These are phyloP conservation scores for Chanos chanos DNA, from an alignment of 2,797 vertebrate species.

Conservation along the genomic window DNA sequence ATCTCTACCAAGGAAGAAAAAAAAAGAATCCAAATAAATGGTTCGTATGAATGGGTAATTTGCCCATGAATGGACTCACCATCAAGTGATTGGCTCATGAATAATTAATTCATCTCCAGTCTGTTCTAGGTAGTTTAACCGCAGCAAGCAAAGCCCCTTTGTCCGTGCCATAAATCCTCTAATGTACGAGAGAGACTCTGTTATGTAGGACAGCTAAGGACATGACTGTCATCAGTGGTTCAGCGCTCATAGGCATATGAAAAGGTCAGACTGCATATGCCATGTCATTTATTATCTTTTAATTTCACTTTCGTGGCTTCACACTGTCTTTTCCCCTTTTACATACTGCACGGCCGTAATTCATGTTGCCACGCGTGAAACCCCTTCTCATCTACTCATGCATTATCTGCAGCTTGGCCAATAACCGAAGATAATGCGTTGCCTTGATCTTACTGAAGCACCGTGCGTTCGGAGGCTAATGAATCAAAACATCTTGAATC, in stretches of 20 bases:
- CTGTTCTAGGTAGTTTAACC: too few relatives aligned
- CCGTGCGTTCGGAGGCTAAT: constrained; percentile 30
- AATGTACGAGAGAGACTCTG: too few relatives aligned
- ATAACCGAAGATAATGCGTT: constrained; percentile 26
- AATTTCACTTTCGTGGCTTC: neutral
- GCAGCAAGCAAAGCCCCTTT: too few relatives aligned
- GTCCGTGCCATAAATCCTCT: too few relatives aligned
- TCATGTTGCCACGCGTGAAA: constrained; percentile 8
- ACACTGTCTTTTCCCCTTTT: neutral
- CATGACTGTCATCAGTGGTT: too few relatives aligned
- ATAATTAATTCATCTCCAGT: constrained; percentile 6
- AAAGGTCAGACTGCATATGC: too few relatives aligned
- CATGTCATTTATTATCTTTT: too few relatives aligned
- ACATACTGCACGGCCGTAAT: neutral
- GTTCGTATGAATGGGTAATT: constrained; percentile 30
- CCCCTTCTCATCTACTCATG: constrained; percentile 15
- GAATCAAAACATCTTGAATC: constrained; percentile 32
- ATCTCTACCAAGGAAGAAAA: constrained; percentile 5
- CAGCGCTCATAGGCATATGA: too few relatives aligned
- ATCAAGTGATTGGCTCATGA: constrained; percentile 27
- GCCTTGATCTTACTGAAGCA: constrained; percentile 19
- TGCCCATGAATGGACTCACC: neutral
- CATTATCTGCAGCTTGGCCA: constrained; percentile 11
- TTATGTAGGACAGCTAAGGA: too few relatives aligned
- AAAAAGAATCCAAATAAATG: constrained; percentile 18